Evolutionary conservation across 2,888 invertebrate species (phyloP), one percentile per base, ranked within the genome.

Genomic region (Automeris io): DNA sequence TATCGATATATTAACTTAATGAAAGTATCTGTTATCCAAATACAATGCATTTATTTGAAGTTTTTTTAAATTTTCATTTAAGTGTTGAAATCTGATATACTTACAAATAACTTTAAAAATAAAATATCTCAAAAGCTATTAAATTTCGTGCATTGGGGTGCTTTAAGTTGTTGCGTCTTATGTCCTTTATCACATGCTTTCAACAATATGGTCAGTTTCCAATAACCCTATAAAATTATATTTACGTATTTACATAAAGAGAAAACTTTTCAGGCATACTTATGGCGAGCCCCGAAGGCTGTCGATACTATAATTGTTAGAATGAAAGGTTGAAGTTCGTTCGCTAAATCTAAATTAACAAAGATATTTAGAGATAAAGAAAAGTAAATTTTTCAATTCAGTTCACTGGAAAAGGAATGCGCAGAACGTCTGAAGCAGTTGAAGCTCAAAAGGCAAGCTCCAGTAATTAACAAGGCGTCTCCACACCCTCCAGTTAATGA

Each of bases 271-370:
- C 45, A 39, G 37, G 44, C 32, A 25, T 39, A 18, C 6, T 24
- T 35, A 35, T 38, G 51, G 48, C 47, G 39, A 45, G 43, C 45
- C 45, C 43, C 42, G 18, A 42, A 40, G 34, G 26, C 32, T 43
- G 40, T 54, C 45, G 40, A 54, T 57, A 52, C 44, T 39, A 45
- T 39, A n/a, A n/a, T n/a, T n/a, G n/a, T 48, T 49, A 45, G 46
- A 51, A 48, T 25, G 33, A 34, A 26, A 36, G 25, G 29, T 34
- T 23, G 34, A 37, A 37, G 40, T 26, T 9, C 29, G 41, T 35
- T 37, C 43, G 45, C 50, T 51, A 49, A 54, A 51, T 51, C 50
- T 53, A 54, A 59, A 59, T 61, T 57, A 61, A 57, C 54, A 39
- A 51, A 57, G 45, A 58, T 56, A 56, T 60, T 61, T 55, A 54